phyloP scores from a whole-genome alignment of 2,113 vertebrate species.

The Pachypanchax playfairii region DNA sequence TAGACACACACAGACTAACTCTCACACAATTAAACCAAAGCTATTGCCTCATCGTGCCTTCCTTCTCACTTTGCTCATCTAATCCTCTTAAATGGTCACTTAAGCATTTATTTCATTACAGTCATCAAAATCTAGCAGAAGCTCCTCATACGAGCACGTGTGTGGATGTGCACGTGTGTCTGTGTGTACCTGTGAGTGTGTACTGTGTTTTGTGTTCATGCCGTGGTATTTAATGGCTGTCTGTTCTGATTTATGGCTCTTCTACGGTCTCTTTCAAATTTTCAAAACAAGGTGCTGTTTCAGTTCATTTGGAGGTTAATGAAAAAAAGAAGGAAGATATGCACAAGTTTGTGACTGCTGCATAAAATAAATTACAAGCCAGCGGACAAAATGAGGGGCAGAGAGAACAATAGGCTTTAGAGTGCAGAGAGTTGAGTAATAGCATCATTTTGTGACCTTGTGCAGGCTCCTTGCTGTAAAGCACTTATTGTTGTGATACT shows the following conservation, averaged over 20 bases:
- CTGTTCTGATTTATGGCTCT: constrained; percentile 50
- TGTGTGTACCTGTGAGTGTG: neutral
- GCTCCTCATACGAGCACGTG: constrained; percentile 6
- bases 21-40: constrained; percentile 1
- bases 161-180: neutral
- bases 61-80: constrained; percentile 51
- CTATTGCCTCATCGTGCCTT: constrained; percentile 22
- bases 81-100: constrained; percentile 69
- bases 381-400: constrained; percentile 11
- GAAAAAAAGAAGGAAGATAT: constrained; percentile 21
- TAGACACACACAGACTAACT: neutral
- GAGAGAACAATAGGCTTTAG: neutral
- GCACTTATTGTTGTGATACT: neutral
- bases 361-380: constrained; percentile 21
- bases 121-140: constrained; percentile 41
- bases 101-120: constrained; percentile 58
- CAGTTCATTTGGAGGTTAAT: constrained; percentile 63
- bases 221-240: constrained; percentile 50
- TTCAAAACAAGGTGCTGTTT: constrained; percentile 59
- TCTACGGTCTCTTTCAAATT: constrained; percentile 35
- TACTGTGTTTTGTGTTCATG: constrained; percentile 12
- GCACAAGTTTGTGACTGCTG: constrained; percentile 42
- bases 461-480: constrained; percentile 8
- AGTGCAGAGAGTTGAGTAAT: constrained; percentile 33
- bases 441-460: constrained; percentile 41